Evolutionary conservation across 2,113 vertebrate genomes (phyloP).

Genomic region (Poicephalus gulielmi): DNA sequence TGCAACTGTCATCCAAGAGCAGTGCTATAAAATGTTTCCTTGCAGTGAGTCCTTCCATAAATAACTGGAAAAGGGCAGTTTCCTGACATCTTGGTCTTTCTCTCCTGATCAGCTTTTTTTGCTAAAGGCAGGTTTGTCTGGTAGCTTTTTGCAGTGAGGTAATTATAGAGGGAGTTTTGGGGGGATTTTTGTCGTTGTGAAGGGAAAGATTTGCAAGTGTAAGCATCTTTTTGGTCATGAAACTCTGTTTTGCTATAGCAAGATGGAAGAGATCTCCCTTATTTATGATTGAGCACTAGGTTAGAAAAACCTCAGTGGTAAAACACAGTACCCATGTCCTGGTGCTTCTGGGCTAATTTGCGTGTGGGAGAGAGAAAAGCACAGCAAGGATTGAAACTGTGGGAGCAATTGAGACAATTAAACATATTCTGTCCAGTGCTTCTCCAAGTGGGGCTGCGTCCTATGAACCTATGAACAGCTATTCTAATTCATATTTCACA

Average conservation of each 20-base stretch:
- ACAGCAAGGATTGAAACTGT: neutral
- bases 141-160: neutral
- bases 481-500: slow-evolving; percentile 12
- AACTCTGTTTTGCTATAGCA: neutral
- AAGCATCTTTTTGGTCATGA: neutral
- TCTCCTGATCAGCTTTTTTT: neutral
- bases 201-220: neutral
- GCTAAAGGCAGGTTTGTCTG: neutral
- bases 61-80: neutral
- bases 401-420: neutral
- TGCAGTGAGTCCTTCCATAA: neutral
- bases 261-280: neutral
- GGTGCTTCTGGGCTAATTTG: neutral
- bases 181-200: neutral
- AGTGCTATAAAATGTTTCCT: neutral
- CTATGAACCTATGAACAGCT: slow-evolving; percentile 33
- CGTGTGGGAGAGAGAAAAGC: neutral
- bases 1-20: neutral
- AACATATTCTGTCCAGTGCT: neutral
- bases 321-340: neutral
- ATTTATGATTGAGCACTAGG: neutral
- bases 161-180: neutral
- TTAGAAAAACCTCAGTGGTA: neutral
- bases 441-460: neutral
- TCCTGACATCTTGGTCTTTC: neutral